Percentiles rank a stretch among this genome's conserved stretches.
Evolutionary conservation across 2,888 invertebrate genomes (phyloP).

Genomic region (Cephus nigrinus): DNA sequence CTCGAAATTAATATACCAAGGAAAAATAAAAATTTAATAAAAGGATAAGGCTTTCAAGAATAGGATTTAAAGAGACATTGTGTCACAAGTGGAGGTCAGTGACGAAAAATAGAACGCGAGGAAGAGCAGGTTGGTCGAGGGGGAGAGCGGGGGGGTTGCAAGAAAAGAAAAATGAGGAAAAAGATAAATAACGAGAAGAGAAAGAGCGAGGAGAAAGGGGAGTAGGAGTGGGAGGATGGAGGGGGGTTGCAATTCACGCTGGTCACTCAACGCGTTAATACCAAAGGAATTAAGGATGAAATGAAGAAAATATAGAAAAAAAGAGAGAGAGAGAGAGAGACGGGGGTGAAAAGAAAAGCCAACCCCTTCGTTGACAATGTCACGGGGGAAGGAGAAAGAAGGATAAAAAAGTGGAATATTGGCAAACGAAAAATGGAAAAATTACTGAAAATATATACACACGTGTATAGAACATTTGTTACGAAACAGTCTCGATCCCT

Average conservation of each 20-base stretch:
- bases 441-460: too few relatives aligned
- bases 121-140: neutral
- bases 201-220: constrained; percentile 16
- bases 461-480: too few relatives aligned
- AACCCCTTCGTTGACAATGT: too few relatives aligned
- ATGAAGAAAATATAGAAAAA: constrained; percentile 19
- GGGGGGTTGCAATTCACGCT: too few relatives aligned
- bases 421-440: too few relatives aligned
- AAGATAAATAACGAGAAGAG: constrained; percentile 15
- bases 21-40: neutral
- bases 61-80: neutral
- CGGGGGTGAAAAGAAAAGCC: neutral
- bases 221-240: neutral
- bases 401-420: too few relatives aligned
- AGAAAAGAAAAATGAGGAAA: constrained; percentile 18
- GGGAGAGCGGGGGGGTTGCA: neutral
- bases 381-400: too few relatives aligned
- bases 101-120: neutral
- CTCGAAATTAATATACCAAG: neutral
- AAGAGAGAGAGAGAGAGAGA: neutral
- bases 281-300: constrained; percentile 3
- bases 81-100: neutral
- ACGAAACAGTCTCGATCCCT: too few relatives aligned
- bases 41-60: neutral
- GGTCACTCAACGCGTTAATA: too few relatives aligned